Base-by-base conservation (phyloP, 2,888 invertebrate species). In the Drosophila lutescens region DNA sequence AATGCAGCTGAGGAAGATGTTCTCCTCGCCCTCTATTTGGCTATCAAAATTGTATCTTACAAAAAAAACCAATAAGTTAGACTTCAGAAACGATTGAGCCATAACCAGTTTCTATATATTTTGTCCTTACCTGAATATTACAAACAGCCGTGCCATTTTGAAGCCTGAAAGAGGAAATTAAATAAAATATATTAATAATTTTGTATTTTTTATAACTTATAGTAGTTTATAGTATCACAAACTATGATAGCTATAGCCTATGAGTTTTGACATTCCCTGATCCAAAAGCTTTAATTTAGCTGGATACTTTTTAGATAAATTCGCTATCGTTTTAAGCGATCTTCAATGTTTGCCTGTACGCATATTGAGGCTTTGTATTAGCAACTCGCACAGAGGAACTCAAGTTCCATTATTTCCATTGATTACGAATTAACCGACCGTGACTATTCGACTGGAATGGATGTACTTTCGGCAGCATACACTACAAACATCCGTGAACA, bases 381-480 rank as follows among this genome's bases (percentile, higher is more conserved):
- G 62, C 65, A 63, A 34, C 62, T 63, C 62, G 49, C 40, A 63
- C 34, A 63, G 62, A 63, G 62, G 62, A 63, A 63, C 62, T 63
- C 65, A 49, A 63, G 62, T 63, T 63, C 65, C 62, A 63, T 63
- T 63, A 63, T 63, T 49, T 63, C 40, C 62, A 63, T 63, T 63
- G 62, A 63, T 63, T 63, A 63, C 62, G 62, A 63, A 26, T 63
- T 63, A 63, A 63, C 62, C 62, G 62, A 63, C 41, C 62, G 62
- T 63, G 62, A 63, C 62, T 63, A 63, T 63, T 63, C 65, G 62
- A 63, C 49, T 63, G 62, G 62, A 63, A 63, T 63, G 62, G 62
- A 63, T 63, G 41, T 63, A 63, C 63, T 63, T 63, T 63, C 62
- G 62, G 62, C 62, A 63, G 62, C 62, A 63, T 63, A 63, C 62